These are phyloP conservation scores for Paraescarpia echinospica DNA, from an alignment of 1,140 invertebrate species.

Conservation along the genomic window DNA sequence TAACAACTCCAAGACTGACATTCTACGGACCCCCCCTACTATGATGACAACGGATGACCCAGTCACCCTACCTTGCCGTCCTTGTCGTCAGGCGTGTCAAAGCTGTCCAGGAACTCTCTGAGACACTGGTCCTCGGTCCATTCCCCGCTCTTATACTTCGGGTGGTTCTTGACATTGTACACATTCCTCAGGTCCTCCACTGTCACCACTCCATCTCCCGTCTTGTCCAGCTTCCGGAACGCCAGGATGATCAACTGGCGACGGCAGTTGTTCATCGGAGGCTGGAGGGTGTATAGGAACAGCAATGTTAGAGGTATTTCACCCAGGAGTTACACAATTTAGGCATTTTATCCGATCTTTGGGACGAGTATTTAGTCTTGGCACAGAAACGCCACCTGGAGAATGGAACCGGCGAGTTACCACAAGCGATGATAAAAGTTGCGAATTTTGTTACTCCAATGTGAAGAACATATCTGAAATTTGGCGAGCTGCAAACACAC, in stretches of 20 bases:
- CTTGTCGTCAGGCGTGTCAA: constrained; percentile 36
- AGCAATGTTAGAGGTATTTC: not conserved
- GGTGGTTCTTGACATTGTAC: constrained; percentile 37
- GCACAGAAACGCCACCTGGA: too few species aligned
- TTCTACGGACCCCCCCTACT: not conserved
- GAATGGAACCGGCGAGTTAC: too few species aligned
- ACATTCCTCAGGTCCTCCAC: constrained; percentile 59
- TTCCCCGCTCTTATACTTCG: constrained; percentile 43
- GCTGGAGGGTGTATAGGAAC: constrained; percentile 62
- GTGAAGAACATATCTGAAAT: too few species aligned
- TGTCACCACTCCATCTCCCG: constrained; percentile 79
- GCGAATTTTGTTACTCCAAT: too few species aligned
- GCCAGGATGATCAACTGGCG: constrained; percentile 75
- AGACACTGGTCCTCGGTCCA: constrained; percentile 43
- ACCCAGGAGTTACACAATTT: too few species aligned
- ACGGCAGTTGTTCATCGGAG: constrained; percentile 76
- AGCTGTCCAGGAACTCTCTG: constrained; percentile 40
- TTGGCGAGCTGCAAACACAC: too few species aligned
- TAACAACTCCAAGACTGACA: not conserved
- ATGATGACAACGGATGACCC: not conserved
- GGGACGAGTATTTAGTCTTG: too few species aligned
- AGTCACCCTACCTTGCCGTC: constrained; percentile 29
- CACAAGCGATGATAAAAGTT: too few species aligned
- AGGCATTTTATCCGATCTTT: too few species aligned
- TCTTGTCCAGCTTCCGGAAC: constrained; percentile 83